Evolutionary conservation across 2,113 vertebrate genomes (phyloP).

Genomic region (Clupea harengus): DNA sequence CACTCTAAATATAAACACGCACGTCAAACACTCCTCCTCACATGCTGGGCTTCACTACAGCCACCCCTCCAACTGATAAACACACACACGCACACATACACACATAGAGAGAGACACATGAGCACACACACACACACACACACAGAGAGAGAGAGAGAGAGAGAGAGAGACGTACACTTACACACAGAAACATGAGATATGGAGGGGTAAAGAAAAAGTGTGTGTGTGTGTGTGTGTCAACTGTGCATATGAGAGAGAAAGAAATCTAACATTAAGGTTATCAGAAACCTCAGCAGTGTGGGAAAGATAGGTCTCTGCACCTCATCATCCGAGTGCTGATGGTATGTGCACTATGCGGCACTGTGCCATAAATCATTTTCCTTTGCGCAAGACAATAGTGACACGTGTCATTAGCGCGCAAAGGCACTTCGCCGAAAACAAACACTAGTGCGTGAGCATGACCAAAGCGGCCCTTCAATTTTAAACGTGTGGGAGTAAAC

Average conservation of each 20-base stretch:
- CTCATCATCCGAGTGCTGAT: neutral
- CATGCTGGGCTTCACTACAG: slow-evolving; percentile 7
- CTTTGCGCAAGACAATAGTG: neutral
- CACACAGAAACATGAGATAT: slow-evolving; percentile 5
- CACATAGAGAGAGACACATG: neutral
- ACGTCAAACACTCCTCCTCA: slow-evolving; percentile 13
- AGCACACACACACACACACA: neutral
- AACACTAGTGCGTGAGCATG: neutral
- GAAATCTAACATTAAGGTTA: neutral
- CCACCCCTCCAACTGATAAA: slow-evolving; percentile 13
- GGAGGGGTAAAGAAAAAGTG: neutral
- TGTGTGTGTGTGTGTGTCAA: neutral
- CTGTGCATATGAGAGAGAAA: neutral
- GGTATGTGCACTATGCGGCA: neutral
- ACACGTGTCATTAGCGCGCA: neutral
- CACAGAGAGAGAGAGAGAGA: too few relatives aligned
- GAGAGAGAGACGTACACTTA: neutral
- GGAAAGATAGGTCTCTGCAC: neutral
- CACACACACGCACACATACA: neutral
- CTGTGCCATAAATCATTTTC: neutral
- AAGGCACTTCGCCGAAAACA: neutral
- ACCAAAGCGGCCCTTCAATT: neutral
- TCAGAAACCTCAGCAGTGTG: slow-evolving; percentile 9
- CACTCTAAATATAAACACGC: slow-evolving; percentile 3
- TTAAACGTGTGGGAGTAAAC: neutral